Evolutionary conservation across 2,113 vertebrate genomes (phyloP), one percentile per base, ranked within the genome.

Genomic region (Melanocharis versteri): DNA sequence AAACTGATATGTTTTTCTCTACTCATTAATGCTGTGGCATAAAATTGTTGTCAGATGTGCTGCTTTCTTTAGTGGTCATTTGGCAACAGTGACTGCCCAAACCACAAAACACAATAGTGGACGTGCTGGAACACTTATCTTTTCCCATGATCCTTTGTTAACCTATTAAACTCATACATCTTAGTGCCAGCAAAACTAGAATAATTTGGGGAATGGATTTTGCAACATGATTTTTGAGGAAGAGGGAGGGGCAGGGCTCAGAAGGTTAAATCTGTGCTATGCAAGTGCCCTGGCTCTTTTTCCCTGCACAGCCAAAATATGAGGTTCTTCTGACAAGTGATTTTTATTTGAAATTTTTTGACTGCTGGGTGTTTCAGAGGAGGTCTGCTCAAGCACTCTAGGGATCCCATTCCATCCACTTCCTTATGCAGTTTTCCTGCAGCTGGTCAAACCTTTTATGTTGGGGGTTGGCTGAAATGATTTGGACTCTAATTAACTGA

Each of bases 81-180:
- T 95, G 85, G 62, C 82, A 94, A 45, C 66, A 56, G 66, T 4
- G 33, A 76, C 53, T 62, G 75, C 19, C 6, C 21, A 90, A 87
- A 87, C 56, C 44, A 82, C 44, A 79, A 72, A 87, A 87, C 71
- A 96, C 84, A 95, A 97, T 93, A 94, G 87, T 0, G 15, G 66
- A 91, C 4, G 14, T 95, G 91, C 62, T 82, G 65, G 75, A 77
- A n/a, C 39, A 77, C 33, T 90, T 70, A 39, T 83, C 75, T 90
- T 57, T 66, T 93, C 90, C 88, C 87, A 56, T 80, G 83, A 90
- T 83, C 47, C 82, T 93, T 90, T 90, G 68, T 86, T 39, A 88
- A 24, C 16, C 35, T 51, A 65, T 80, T 90, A 92, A 86, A 77
- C 23, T 83, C 60, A 27, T 50, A 73, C 26, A 42, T 78, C 71